Evolutionary conservation across 1,140 invertebrate species (phyloP).

Genomic region (Drosophila obscura): DNA sequence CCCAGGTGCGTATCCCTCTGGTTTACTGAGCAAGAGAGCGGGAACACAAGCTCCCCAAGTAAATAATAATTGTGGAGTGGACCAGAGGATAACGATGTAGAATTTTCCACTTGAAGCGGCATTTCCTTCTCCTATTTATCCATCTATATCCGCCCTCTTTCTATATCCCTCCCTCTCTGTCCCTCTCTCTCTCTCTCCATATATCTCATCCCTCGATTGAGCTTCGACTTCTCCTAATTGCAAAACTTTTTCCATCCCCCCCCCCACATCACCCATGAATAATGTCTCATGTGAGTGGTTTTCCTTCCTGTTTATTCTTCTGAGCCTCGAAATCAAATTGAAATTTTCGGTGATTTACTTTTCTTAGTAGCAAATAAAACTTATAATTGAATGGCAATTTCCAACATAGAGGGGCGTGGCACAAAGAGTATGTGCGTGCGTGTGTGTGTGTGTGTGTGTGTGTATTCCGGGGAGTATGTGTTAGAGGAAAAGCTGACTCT

Average conservation of each 20-base stretch:
- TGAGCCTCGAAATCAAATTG: constrained; percentile 37
- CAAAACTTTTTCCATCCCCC: constrained; percentile 57
- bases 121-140: not conserved
- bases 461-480: constrained; percentile 2
- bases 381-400: constrained; percentile 73
- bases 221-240: constrained; percentile 54
- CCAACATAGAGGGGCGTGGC: constrained; percentile 29
- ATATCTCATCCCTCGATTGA: not conserved
- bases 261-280: constrained; percentile 13
- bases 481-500: constrained; percentile 42
- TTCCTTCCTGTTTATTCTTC: constrained; percentile 60
- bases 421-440: not conserved
- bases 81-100: constrained; percentile 28
- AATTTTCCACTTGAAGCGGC: constrained; percentile 39
- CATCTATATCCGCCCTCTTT: not conserved
- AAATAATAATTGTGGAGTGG: constrained; percentile 36
- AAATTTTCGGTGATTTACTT: constrained; percentile 47
- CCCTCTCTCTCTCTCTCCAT: not conserved
- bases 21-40: constrained; percentile 17
- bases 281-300: constrained; percentile 39
- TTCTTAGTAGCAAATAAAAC: constrained; percentile 54
- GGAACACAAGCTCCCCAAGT: not conserved
- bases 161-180: not conserved
- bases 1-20: constrained; percentile 64
- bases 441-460: constrained; percentile 1